Evolutionary conservation across 2,797 vertebrate genomes (phyloP), one percentile per base, ranked within the genome.

Genomic region (Hipposideros larvatus): DNA sequence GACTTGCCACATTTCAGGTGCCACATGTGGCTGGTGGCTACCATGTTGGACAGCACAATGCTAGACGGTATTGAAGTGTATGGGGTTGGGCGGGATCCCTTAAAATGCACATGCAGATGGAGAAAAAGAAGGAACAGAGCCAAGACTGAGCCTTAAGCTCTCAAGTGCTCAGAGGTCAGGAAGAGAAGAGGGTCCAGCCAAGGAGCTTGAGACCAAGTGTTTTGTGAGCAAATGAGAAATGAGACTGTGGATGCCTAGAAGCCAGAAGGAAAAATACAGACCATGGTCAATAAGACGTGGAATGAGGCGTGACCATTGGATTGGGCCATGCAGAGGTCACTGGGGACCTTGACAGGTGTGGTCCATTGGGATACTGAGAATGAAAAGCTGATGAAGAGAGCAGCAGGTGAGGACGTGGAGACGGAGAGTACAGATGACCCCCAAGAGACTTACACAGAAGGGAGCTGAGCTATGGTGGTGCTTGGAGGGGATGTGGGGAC

Each of bases 51-150:
- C 21, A 16, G 48, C 22, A 31, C 26, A 14, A 24, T 1, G 15
- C 51, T 21, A 4, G 43, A 15, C 1, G 1, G 1, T 31, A 9
- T 5, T 22, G 21, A 41, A 57, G 4, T 68, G 14, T n/a, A 13
- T 7, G 13, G 11, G 59, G 15, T 11, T 24, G 51, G 37, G 51
- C 1, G 0, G 73, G 37, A 11, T 7, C 10, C 11, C 5, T 3
- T 34, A 4, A 31, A 22, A 46, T 26, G 22, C 19, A 11, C 0
- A 0, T 22, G 7, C 15, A 11, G 61, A 5, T 18, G 74, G 15
- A 55, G 28, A 2, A 65, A 18, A 65, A 34, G 18, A 71, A n/a
- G 34, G 34, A 24, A 46, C 16, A 28, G 43, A 55, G 19, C 11
- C 46, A 15, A 41, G 46, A 18, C 18, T 19, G 11, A 22, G n/a